A percentile compares a stretch with the other conserved stretches of the same genome.
These are phyloP conservation scores for Trisateles emortualis DNA, from an alignment of 2,888 invertebrate species.

Conservation along the genomic window DNA sequence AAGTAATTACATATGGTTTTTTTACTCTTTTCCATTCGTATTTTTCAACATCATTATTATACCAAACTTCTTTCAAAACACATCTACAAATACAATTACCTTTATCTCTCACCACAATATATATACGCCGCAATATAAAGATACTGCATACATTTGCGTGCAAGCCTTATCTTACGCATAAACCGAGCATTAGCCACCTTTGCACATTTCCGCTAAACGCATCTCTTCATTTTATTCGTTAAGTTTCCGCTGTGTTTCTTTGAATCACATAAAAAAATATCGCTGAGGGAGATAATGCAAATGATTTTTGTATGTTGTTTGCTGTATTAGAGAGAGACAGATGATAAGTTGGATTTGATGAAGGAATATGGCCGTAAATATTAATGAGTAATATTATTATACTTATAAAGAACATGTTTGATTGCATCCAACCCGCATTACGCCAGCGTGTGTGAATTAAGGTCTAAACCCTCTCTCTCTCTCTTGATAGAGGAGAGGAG, in stretches of 20 bases:
- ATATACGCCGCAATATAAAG: conserved; percentile 55
- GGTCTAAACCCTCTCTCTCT: no score
- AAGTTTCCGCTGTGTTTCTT: conserved; percentile 64
- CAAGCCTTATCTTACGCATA: conserved; percentile 74
- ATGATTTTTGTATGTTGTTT: conserved; percentile 20
- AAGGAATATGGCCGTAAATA: no score
- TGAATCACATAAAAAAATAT: conserved; percentile 47
- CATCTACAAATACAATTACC: conserved; percentile 21
- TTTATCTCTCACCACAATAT: conserved; percentile 22
- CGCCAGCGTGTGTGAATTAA: no score
- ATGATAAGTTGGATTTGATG: conserved; percentile 6
- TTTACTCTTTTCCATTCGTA: no score
- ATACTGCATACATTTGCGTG: conserved; percentile 74
- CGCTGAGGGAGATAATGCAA: conserved; percentile 42
- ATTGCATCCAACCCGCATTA: no score
- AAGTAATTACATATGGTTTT: no score
- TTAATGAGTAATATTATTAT: not conserved
- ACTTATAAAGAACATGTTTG: no score
- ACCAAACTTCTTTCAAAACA: not conserved
- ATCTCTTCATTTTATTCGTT: conserved; percentile 68
- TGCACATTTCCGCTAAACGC: conserved; percentile 72
- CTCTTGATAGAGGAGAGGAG: no score
- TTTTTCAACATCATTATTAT: no score
- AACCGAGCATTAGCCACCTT: conserved; percentile 76
- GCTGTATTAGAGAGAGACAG: conserved; percentile 19